Evolutionary conservation across 2,888 invertebrate species (phyloP).

Genomic region (Piscicola geometra): DNA sequence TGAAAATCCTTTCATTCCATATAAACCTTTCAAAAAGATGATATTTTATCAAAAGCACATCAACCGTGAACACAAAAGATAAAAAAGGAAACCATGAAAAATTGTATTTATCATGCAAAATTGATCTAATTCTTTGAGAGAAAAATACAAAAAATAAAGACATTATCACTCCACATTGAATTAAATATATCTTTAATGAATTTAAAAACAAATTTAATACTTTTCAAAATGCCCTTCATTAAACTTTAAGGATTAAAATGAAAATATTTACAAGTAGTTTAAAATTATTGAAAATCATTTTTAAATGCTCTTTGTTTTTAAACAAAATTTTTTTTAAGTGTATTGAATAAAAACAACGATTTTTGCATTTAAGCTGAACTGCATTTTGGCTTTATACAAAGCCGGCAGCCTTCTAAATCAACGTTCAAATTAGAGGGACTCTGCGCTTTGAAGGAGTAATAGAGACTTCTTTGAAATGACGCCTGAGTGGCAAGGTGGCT

Average conservation of each 20-base stretch:
- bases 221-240: no score
- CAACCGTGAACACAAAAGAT: conserved; percentile 13
- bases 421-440: background rate
- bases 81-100: background rate
- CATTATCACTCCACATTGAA: background rate
- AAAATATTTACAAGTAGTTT: background rate
- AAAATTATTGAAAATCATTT: background rate
- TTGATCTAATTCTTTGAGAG: background rate
- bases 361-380: no score
- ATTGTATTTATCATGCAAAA: background rate
- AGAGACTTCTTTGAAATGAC: background rate
- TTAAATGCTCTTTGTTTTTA: no score
- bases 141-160: background rate
- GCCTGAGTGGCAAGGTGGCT: no score
- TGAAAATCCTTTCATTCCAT: background rate
- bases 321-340: no score
- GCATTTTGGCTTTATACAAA: conserved; percentile 8
- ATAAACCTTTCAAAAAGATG: background rate
- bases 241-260: no score
- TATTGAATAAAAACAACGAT: background rate
- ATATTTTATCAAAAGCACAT: background rate
- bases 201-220: no score
- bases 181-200: background rate
- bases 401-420: background rate
- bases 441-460: background rate